phyloP scores from a whole-genome alignment of 2,797 vertebrate genomes.

The Hypotaenidia philippensis region DNA sequence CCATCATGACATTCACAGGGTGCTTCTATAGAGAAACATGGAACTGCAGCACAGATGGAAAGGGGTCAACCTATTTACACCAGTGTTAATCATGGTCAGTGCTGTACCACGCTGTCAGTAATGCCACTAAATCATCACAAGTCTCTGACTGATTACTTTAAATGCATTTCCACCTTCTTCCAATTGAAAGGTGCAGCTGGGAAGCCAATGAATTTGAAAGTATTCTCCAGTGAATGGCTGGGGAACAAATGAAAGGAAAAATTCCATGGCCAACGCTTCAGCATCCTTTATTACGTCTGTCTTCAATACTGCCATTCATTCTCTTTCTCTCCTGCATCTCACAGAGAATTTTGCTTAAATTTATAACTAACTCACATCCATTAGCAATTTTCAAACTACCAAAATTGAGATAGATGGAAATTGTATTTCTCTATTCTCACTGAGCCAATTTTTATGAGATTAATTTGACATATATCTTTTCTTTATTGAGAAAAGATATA shows the following conservation, averaged over 20 bases:
- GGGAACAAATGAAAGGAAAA: not conserved
- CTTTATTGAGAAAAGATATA: not conserved
- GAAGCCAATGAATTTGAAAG: not conserved
- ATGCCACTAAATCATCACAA: not conserved
- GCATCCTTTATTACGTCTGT: not conserved
- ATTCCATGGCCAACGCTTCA: not conserved
- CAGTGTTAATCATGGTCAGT: not conserved
- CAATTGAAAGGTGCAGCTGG: not conserved
- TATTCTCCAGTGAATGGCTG: not conserved
- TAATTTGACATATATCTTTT: not conserved
- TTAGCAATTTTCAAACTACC: not conserved
- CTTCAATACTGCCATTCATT: not conserved
- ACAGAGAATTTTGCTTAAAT: not conserved
- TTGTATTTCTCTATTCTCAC: not conserved
- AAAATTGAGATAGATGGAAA: not conserved
- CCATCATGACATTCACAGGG: conserved; percentile 56
- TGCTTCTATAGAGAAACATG: not conserved
- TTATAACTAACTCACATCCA: not conserved
- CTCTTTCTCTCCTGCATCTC: not conserved
- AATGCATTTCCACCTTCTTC: not conserved
- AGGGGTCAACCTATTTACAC: not conserved
- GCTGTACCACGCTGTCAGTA: conserved; percentile 7
- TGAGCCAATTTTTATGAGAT: not conserved
- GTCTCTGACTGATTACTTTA: not conserved
- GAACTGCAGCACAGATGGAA: conserved; percentile 39